Percentiles rank a stretch among this genome's conserved stretches.
Conservation (phyloP, 1,140 invertebrate genomes). For the Marisa cornuarietis region DNA sequence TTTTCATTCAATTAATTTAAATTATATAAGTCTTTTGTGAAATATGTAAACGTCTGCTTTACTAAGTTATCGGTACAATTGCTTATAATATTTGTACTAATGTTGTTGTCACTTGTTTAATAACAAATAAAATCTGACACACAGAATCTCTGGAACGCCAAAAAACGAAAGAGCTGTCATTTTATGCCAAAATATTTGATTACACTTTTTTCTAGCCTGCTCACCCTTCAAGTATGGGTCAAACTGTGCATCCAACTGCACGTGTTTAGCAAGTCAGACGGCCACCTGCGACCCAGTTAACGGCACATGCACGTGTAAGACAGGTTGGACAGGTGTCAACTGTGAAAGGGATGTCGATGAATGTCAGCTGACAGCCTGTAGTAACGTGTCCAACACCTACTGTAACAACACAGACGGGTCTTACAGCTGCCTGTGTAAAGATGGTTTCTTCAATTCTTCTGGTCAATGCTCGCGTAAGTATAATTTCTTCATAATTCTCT, state of each 20-base stretch:
- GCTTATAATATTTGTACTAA: too few relatives aligned
- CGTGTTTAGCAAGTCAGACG: neutral
- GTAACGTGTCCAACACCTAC: neutral
- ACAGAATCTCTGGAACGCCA: too few relatives aligned
- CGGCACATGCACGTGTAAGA: constrained; percentile 9
- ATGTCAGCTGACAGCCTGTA: neutral
- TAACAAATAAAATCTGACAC: too few relatives aligned
- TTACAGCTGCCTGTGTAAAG: neutral
- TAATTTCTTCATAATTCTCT: too few relatives aligned
- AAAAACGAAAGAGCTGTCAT: too few relatives aligned
- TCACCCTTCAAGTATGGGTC: neutral
- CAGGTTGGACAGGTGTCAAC: constrained; percentile 7
- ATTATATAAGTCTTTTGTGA: too few relatives aligned
- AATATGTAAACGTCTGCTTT: too few relatives aligned
- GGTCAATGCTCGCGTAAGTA: too few relatives aligned
- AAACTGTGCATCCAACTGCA: neutral
- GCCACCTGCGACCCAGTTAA: neutral
- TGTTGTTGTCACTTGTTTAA: too few relatives aligned
- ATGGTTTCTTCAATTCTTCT: neutral
- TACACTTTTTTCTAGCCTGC: neutral
- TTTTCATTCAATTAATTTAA: too few relatives aligned
- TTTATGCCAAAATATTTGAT: too few relatives aligned
- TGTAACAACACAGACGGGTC: constrained; percentile 1
- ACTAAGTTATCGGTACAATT: too few relatives aligned
- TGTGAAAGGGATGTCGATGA: constrained; percentile 3